Base-by-base conservation (phyloP, 2,797 vertebrate genomes). In the Anniella stebbinsi region DNA sequence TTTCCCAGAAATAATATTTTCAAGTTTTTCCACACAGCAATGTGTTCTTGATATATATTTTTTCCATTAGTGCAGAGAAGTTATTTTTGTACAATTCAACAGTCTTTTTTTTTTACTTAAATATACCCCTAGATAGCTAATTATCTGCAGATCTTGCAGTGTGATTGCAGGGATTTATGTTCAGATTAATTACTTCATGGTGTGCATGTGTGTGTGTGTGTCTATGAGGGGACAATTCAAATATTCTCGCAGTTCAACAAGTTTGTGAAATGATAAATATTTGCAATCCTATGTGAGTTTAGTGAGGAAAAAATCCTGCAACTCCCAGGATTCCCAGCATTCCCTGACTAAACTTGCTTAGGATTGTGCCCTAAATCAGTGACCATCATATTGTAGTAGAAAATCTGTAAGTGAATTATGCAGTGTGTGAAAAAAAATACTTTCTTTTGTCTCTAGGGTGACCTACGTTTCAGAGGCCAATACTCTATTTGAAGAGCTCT, bases 231-330 rank as follows among this genome's bases (percentile, higher is more conserved):
- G 36, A 57, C 23, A 30, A 3, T 23, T n/a, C 36, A 72, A 51
- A 28, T 2, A 85, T 45, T 83, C 60, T 80, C 51, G 57, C 8
- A 33, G 1, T 72, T 38, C 4, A 69, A 51, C 60, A 67, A 69
- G 60, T 54, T 67, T 80, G 81, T 81, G 57, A 81, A 88, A 81
- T 88, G 76, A 67, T 54, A 67, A 87, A 33, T 69, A 80, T 86
- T 86, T 86, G 69, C 80, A 51, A 51, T 51, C 51, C 51, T 11
- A 51, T 51, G 9, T 11, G 10, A 9, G 51, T 51, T 51, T 51
- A 51, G 51, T 9, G 4, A 51, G 51, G 8, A 48, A 51, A 51
- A 5, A 5, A 1, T 10, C 51, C 51, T 51, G 10, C 51, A 51
- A 51, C 51, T 51, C 51, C 4, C 51, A 51, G 51, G 1, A 51